Conservation (phyloP, 2,113 vertebrate genomes). For the Nothocercus julius region DNA sequence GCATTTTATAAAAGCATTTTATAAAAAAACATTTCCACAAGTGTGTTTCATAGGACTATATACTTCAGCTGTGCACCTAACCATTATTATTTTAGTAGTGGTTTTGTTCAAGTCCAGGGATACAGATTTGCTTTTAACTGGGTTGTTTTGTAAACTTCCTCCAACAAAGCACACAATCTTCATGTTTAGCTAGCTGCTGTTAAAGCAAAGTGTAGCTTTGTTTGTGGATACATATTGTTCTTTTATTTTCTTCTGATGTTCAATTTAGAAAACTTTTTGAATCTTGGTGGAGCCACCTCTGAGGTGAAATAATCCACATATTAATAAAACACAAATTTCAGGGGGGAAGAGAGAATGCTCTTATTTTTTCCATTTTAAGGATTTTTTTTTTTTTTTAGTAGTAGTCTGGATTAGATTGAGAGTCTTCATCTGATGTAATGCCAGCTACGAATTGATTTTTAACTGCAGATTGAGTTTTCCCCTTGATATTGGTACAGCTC, state of each 20-base stretch:
- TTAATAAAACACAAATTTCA: not conserved
- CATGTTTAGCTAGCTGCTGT: not conserved
- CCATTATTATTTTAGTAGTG: not conserved
- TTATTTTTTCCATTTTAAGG: not conserved
- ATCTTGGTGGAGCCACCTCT: not conserved
- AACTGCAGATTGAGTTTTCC: not conserved
- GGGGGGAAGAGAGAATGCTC: not conserved
- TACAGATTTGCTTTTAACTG: not conserved
- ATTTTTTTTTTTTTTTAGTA: not conserved
- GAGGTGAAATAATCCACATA: not conserved
- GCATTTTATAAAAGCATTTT: not conserved
- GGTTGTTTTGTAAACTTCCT: not conserved
- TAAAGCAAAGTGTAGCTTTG: not conserved
- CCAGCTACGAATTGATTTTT: not conserved
- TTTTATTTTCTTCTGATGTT: not conserved
- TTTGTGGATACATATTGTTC: not conserved
- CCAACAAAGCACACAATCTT: not conserved
- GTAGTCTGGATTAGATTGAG: not conserved
- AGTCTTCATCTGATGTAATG: not conserved
- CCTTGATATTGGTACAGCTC: not conserved
- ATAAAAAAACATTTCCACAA: not conserved
- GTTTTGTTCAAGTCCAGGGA: not conserved
- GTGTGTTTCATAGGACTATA: not conserved
- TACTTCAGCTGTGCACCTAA: not conserved
- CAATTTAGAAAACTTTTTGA: not conserved